Conservation (phyloP, 2,888 invertebrate genomes). For the Thereva unica region DNA sequence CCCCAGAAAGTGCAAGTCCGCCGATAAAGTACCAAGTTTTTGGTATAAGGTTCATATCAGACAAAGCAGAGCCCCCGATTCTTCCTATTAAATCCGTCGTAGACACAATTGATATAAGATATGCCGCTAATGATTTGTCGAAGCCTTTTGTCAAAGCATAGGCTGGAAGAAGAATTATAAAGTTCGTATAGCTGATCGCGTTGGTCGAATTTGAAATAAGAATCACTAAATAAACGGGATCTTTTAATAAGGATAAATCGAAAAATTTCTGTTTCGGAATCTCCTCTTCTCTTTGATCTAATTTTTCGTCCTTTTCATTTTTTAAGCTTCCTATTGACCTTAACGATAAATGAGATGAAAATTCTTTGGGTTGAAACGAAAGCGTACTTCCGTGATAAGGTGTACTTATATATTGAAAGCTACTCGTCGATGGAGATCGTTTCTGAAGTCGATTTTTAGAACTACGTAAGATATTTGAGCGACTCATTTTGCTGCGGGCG, state of each 20-base stretch:
- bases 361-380: constrained; percentile 76
- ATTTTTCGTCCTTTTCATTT: constrained; percentile 51
- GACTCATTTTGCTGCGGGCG: constrained; percentile 51
- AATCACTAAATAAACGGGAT: constrained; percentile 81
- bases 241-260: constrained; percentile 72
- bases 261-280: constrained; percentile 66
- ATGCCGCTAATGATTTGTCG: constrained; percentile 71
- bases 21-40: constrained; percentile 83
- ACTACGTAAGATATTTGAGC: constrained; percentile 55
- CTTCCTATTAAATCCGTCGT: constrained; percentile 79
- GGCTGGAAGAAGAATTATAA: constrained; percentile 78
- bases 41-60: constrained; percentile 75
- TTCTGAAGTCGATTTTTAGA: constrained; percentile 62
- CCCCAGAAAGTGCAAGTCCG: constrained; percentile 76
- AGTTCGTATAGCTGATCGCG: constrained; percentile 85
- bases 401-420: constrained; percentile 82
- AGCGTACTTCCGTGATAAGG: constrained; percentile 84
- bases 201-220: constrained; percentile 83
- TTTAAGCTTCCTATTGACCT: constrained; percentile 67
- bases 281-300: constrained; percentile 52
- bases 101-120: constrained; percentile 78
- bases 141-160: constrained; percentile 74
- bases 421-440: constrained; percentile 76
- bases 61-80: constrained; percentile 83
- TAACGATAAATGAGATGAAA: constrained; percentile 77